Conservation (phyloP, 2,797 vertebrate species). For the Siniperca obscura region DNA sequence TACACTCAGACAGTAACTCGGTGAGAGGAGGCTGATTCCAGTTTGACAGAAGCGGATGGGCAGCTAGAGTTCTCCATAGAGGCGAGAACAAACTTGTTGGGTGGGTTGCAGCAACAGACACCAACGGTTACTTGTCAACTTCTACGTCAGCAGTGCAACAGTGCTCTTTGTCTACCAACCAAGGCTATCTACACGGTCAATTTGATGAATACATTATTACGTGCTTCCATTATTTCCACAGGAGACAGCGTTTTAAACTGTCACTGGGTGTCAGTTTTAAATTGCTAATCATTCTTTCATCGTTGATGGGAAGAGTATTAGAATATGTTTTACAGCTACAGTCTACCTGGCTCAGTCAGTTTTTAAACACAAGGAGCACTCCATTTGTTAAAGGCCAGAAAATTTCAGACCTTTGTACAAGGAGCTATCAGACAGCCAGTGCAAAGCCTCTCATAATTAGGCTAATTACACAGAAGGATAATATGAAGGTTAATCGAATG, state of each 20-base stretch:
- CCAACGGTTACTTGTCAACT: slow-evolving; percentile 48
- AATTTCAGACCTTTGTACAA: slow-evolving; percentile 39
- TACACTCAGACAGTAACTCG: slow-evolving; percentile 26
- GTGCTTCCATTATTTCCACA: not conserved
- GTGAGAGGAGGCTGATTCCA: slow-evolving; percentile 20
- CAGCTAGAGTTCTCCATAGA: slow-evolving; percentile 33
- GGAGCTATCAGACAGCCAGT: slow-evolving; percentile 51
- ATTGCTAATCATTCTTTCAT: slow-evolving; percentile 31
- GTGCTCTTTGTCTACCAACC: slow-evolving; percentile 41
- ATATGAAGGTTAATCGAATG: slow-evolving; percentile 81
- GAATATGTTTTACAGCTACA: not conserved
- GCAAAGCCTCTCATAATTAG: slow-evolving; percentile 78
- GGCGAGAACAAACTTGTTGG: slow-evolving; percentile 60
- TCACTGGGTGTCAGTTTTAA: slow-evolving; percentile 41
- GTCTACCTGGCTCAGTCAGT: slow-evolving; percentile 16
- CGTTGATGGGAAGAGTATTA: not conserved
- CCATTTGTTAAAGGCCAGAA: slow-evolving; percentile 45
- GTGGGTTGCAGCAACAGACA: slow-evolving; percentile 54
- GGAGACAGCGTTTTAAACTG: slow-evolving; percentile 8
- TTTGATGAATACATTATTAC: slow-evolving; percentile 53
- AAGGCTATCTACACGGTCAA: slow-evolving; percentile 15
- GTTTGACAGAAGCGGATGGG: slow-evolving; percentile 21
- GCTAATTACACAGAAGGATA: slow-evolving; percentile 80
- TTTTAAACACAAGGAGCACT: not conserved
- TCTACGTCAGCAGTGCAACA: slow-evolving; percentile 6